Evolutionary conservation across 1,140 invertebrate species (phyloP).

Genomic region (Propsilocerus akamusi): DNA sequence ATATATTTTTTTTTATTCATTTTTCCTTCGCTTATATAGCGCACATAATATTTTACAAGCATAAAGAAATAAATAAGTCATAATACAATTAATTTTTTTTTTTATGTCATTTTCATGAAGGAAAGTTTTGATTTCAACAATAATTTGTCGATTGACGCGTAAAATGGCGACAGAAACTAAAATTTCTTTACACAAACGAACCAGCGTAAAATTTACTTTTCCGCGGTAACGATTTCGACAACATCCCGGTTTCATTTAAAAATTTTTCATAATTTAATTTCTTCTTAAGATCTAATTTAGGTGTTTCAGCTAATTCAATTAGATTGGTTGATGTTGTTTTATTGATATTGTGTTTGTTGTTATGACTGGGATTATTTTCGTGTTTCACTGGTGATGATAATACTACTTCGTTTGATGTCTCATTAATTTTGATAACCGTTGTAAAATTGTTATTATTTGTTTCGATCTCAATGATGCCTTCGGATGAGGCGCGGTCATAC

Average conservation of each 20-base stretch:
- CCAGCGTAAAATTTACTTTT: not conserved
- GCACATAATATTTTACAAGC: too few species aligned
- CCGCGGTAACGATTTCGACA: not conserved
- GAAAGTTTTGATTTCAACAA: too few species aligned
- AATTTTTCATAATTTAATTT: constrained; percentile 3
- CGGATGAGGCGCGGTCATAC: not conserved
- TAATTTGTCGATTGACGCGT: too few species aligned
- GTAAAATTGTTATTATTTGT: constrained; percentile 1
- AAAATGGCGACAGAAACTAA: too few species aligned
- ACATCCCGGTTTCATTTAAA: not conserved
- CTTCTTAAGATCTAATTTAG: not conserved
- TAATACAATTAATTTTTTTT: too few species aligned
- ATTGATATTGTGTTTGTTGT: too few species aligned
- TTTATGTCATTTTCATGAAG: too few species aligned
- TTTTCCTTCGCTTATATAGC: too few species aligned
- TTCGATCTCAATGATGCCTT: not conserved
- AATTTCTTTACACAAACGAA: not conserved
- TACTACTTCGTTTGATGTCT: not conserved
- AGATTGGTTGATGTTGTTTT: not conserved
- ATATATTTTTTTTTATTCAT: too few species aligned
- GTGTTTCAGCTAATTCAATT: not conserved
- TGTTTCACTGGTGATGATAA: not conserved
- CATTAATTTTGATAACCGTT: not conserved
- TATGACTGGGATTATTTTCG: not conserved
- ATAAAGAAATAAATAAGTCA: too few species aligned